Evolutionary conservation across 2,797 vertebrate genomes (phyloP).

Genomic region (Mustela erminea): DNA sequence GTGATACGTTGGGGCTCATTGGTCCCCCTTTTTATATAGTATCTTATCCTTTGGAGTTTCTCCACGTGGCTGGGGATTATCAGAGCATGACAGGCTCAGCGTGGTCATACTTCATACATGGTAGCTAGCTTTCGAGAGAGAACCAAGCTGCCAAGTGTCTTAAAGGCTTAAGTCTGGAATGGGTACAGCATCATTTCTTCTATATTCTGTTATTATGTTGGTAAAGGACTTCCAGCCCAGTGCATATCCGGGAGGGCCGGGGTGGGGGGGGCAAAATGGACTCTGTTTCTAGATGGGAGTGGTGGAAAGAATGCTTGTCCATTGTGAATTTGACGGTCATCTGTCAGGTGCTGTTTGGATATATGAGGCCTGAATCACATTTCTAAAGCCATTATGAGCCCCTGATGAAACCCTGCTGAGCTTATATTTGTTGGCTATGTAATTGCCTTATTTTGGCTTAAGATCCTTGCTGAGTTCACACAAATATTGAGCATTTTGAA

Average conservation of each 20-base stretch:
- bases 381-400: constrained; percentile 20
- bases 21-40: neutral
- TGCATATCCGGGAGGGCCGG: neutral
- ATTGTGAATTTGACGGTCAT: constrained; percentile 47
- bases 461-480: constrained; percentile 51
- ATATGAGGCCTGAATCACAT: constrained; percentile 28
- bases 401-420: constrained; percentile 33
- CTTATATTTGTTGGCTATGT: constrained; percentile 25
- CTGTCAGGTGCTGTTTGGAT: constrained; percentile 53
- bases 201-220: constrained; percentile 41
- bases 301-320: neutral
- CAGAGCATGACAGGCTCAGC: neutral
- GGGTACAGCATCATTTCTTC: neutral
- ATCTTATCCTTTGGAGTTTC: neutral
- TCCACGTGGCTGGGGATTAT: neutral
- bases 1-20: neutral
- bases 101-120: neutral
- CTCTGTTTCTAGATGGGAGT: neutral
- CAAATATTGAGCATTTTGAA: constrained; percentile 54
- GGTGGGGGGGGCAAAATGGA: neutral
- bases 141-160: neutral
- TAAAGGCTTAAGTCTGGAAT: neutral
- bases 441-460: constrained; percentile 48
- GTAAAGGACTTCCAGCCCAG: neutral
- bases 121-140: constrained; percentile 13